Evolutionary conservation across 2,888 invertebrate genomes (phyloP), one percentile per base, ranked within the genome.

Genomic region (Hirtodrosophila duncani): DNA sequence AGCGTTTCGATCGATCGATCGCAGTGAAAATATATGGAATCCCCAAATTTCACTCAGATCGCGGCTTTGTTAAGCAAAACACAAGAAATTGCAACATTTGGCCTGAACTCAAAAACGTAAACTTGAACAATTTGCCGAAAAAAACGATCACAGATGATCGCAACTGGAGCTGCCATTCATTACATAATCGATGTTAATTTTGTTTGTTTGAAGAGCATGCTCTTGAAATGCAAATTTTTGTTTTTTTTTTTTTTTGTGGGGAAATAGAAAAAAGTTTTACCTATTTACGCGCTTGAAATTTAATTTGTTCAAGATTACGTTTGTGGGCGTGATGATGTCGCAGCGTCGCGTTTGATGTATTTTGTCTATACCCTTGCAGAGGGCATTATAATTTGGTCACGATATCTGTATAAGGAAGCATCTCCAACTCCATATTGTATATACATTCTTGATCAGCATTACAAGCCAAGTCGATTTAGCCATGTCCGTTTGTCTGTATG

Each of bases 121-220:
- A 63, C 43, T 64, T 57, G 24, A 38, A 27, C 20, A n/a, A 30
- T 52, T 33, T 16, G 26, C 13, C 44, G 8, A 21, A 18, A 10
- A 33, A 51, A 50, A 46, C 33, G 46, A 38, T 56, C 45, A 21
- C 43, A 42, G 29, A 29, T 46, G 38, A 57, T 60, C 51, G 52
- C 26, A 51, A 60, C 57, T 59, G 42, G 44, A 42, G n/a, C n/a
- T n/a, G n/a, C n/a, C n/a, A 43, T 46, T 48, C 46, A 63, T 82
- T 82, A 81, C 63, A 63, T 74, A 78, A 78, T 82, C 74, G 61
- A 59, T 57, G 65, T 58, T 63, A 67, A 62, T 67, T 64, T 61
- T 38, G 42, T 34, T 49, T n/a, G n/a, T n/a, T n/a, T n/a, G n/a
- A n/a, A n/a, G n/a, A n/a, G n/a, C n/a, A n/a, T n/a, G n/a, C n/a